phyloP scores from a whole-genome alignment of 2,113 vertebrate genomes.

The Rissa tridactyla region DNA sequence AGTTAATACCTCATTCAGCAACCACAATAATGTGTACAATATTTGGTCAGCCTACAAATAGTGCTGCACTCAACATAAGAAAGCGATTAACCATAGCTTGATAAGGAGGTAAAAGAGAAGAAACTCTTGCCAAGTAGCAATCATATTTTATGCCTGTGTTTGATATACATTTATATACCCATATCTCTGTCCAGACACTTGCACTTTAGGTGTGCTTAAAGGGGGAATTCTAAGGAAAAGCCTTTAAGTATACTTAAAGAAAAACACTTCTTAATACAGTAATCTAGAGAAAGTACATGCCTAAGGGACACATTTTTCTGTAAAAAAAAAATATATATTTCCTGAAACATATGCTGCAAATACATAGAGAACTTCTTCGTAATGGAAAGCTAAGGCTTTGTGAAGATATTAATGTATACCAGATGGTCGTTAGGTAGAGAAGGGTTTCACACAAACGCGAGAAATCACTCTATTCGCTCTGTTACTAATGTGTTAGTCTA shows the following conservation, averaged over 20 bases:
- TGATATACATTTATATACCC: conserved; percentile 45
- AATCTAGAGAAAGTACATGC: conserved; percentile 71
- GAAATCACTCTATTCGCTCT: conserved; percentile 46
- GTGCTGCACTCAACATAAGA: conserved; percentile 10
- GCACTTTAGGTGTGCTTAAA: conserved; percentile 63
- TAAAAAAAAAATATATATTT: neutral
- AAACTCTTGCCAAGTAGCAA: conserved; percentile 39
- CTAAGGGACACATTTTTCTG: conserved; percentile 62
- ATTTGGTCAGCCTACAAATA: conserved; percentile 20
- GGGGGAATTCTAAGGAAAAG: conserved; percentile 65
- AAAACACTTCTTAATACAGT: conserved; percentile 69
- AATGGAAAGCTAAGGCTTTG: conserved; percentile 67
- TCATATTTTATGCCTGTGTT: conserved; percentile 51
- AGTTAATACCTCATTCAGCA: neutral
- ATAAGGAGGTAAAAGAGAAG: neutral
- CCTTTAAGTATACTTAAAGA: conserved; percentile 36
- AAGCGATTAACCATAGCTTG: conserved; percentile 40
- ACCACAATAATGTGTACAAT: neutral
- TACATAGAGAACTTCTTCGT: conserved; percentile 62
- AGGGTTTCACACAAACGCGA: conserved; percentile 47
- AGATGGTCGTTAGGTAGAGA: conserved; percentile 71
- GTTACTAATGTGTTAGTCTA: conserved; percentile 45
- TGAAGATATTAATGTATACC: conserved; percentile 69
- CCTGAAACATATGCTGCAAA: conserved; percentile 68
- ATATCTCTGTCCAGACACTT: conserved; percentile 12